Percentiles rank a stretch among this genome's conserved stretches.
These are phyloP conservation scores for Leptosomus discolor DNA, from an alignment of 2,113 vertebrate species.

Conservation along the genomic window DNA sequence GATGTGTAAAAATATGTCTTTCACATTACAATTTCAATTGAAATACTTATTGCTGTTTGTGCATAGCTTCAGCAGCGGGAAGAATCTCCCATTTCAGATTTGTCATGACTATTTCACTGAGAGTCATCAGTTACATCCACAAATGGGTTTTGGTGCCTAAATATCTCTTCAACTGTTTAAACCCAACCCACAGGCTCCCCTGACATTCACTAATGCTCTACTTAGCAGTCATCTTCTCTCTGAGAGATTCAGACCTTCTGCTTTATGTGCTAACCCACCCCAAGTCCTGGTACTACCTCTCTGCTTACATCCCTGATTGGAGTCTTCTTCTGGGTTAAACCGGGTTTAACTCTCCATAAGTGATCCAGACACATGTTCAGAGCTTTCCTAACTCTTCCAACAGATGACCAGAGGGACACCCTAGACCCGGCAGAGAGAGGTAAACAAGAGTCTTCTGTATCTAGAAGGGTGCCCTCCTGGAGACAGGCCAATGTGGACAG, in stretches of 20 bases:
- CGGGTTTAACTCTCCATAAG: background rate
- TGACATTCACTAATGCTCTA: background rate
- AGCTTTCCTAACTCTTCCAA: background rate
- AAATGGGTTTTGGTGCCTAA: background rate
- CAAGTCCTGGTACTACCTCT: background rate
- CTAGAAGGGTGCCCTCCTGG: background rate
- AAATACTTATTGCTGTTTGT: background rate
- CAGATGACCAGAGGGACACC: background rate
- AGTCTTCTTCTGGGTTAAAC: background rate
- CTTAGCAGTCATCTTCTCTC: background rate
- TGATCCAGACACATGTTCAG: background rate
- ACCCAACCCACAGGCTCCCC: background rate
- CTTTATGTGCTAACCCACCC: background rate
- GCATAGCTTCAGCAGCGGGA: background rate
- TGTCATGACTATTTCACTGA: background rate
- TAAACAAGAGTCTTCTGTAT: background rate
- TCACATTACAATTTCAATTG: background rate
- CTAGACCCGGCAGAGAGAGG: background rate
- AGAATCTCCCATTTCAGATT: background rate
- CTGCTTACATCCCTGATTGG: background rate
- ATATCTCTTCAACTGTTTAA: background rate
- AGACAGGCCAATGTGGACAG: background rate
- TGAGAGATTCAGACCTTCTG: background rate
- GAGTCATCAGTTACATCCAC: background rate
- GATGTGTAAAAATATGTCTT: background rate